Evolutionary conservation across 2,113 vertebrate genomes (phyloP).

Genomic region (Pampusana beccarii): DNA sequence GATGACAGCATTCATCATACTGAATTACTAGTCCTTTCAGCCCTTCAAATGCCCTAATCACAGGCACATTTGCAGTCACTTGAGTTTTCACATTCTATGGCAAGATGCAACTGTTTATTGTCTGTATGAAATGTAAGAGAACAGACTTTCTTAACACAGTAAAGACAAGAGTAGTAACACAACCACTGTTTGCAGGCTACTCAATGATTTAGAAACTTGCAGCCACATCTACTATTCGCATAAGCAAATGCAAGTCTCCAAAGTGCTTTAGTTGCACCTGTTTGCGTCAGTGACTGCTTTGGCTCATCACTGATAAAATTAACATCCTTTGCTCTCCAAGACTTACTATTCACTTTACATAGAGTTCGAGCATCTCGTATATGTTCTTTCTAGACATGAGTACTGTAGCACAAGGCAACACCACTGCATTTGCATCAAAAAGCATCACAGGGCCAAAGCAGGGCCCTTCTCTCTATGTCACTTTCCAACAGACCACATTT

Average conservation of each 20-base stretch:
- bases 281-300: background rate
- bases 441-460: background rate
- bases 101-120: background rate
- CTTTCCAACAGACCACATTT: background rate
- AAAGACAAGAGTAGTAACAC: background rate
- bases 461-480: accelerated
- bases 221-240: background rate
- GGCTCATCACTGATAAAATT: background rate
- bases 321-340: background rate
- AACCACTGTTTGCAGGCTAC: background rate
- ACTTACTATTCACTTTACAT: background rate
- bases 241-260: background rate
- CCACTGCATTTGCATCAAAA: background rate
- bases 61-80: background rate
- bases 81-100: background rate
- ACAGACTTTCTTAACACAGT: background rate
- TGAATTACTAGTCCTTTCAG: background rate
- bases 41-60: background rate
- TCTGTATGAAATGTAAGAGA: background rate
- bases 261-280: background rate
- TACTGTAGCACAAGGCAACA: background rate
- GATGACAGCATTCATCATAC: background rate
- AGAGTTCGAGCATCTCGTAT: accelerated
- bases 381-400: background rate
- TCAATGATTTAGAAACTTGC: background rate